phyloP scores from a whole-genome alignment of 2,888 invertebrate species.

The Microctonus hyperodae region DNA sequence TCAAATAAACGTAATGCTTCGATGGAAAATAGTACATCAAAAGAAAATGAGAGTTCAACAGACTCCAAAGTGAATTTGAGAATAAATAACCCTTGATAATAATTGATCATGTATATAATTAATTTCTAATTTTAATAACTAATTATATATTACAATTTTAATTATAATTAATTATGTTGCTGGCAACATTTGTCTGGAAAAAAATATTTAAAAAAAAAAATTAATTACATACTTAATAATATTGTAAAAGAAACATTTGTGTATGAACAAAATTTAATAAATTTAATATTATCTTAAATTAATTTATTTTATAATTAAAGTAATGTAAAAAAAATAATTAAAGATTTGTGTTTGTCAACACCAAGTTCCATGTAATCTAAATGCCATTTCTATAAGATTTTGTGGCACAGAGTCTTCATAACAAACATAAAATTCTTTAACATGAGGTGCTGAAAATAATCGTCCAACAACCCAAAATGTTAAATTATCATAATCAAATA shows the following conservation, averaged over 20 bases:
- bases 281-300: not conserved
- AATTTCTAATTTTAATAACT: too few species aligned
- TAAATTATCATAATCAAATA: conserved; percentile 73
- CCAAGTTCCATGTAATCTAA: conserved; percentile 71
- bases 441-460: conserved; percentile 77
- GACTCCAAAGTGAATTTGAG: too few species aligned
- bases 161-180: not conserved
- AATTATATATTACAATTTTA: too few species aligned
- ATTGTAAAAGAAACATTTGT: conserved; percentile 12
- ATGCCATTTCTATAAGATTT: conserved; percentile 88
- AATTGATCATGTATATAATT: too few species aligned
- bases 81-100: too few species aligned
- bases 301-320: too few species aligned
- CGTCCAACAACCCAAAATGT: conserved; percentile 84
- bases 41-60: not conserved
- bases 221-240: not conserved
- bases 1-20: conserved; percentile 11
- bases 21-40: not conserved
- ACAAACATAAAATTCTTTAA: conserved; percentile 85
- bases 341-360: conserved; percentile 36
- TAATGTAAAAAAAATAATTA: too few species aligned
- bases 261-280: too few species aligned
- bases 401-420: conserved; percentile 87
- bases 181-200: not conserved
- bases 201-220: too few species aligned